Percentiles rank a stretch among this genome's conserved stretches.
Evolutionary conservation across 2,888 invertebrate genomes (phyloP).

Genomic region (Thumatha senex): DNA sequence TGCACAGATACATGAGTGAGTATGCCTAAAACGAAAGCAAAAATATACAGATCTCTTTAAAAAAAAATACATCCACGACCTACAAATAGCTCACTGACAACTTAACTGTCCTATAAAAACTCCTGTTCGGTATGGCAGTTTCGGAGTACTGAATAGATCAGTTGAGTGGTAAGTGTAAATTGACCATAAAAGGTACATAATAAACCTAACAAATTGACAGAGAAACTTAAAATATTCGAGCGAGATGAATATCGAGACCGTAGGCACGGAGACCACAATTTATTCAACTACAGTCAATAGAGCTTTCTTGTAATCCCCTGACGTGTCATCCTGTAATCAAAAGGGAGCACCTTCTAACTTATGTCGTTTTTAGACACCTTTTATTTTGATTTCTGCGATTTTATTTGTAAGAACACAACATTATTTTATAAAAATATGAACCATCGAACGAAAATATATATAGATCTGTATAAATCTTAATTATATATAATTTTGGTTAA

Average conservation of each 20-base stretch:
- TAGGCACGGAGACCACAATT: constrained; percentile 51
- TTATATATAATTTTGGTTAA: constrained; percentile 25
- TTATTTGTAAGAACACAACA: constrained; percentile 27
- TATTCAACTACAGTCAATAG: constrained; percentile 92
- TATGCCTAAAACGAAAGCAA: constrained; percentile 58
- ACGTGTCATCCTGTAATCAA: constrained; percentile 93
- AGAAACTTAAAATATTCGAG: constrained; percentile 64
- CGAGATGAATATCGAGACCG: constrained; percentile 58
- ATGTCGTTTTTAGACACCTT: constrained; percentile 32
- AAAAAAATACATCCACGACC: constrained; percentile 61
- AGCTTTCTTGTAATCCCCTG: constrained; percentile 96
- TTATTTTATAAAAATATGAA: constrained; percentile 21
- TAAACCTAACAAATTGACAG: constrained; percentile 71
- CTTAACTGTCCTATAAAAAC: constrained; percentile 28
- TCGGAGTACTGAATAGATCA: constrained; percentile 5
- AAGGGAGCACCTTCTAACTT: constrained; percentile 61
- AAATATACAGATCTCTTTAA: constrained; percentile 79
- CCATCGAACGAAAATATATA: constrained; percentile 32
- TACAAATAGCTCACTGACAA: constrained; percentile 48
- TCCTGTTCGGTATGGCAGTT: neutral
- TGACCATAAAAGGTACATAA: constrained; percentile 44
- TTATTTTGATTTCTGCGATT: constrained; percentile 22
- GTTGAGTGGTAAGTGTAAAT: constrained; percentile 32
- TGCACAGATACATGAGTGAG: constrained; percentile 71
- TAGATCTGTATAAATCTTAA: constrained; percentile 64